Conservation (phyloP, 2,113 vertebrate genomes). For the Bos javanicus region DNA sequence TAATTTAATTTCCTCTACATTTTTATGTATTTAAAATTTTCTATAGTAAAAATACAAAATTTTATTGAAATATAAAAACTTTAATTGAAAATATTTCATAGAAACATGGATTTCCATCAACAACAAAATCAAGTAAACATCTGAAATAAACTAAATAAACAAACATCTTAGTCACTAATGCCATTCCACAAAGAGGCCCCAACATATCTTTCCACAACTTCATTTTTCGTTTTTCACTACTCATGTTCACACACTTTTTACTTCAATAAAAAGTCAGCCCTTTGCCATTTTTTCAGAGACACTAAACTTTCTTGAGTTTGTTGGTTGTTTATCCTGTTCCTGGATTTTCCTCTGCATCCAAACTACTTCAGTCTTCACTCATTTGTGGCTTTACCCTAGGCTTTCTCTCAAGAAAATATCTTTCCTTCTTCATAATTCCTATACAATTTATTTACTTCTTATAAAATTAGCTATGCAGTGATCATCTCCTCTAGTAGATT, state of each 20-base stretch:
- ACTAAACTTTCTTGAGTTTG: not conserved
- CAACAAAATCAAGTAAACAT: not conserved
- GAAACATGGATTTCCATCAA: not conserved
- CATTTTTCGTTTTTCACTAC: conserved; percentile 3
- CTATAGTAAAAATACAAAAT: not conserved
- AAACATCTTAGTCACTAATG: not conserved
- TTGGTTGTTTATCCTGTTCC: not conserved
- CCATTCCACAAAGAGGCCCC: not conserved
- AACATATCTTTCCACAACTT: not conserved
- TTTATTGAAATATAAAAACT: not conserved
- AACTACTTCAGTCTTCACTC: not conserved
- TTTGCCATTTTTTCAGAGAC: not conserved
- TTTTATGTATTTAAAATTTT: not conserved
- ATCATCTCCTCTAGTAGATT: not conserved
- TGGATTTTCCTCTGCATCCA: not conserved
- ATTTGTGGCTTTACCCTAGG: not conserved
- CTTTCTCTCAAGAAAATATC: not conserved
- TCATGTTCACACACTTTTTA: not conserved
- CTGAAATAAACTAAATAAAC: not conserved
- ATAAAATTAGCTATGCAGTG: not conserved
- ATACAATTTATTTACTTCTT: not conserved
- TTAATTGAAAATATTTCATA: not conserved
- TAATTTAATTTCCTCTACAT: not conserved
- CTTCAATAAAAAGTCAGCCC: not conserved
- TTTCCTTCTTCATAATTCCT: not conserved